phyloP scores from a whole-genome alignment of 2,797 vertebrate species.

The Gobio occitaniae region DNA sequence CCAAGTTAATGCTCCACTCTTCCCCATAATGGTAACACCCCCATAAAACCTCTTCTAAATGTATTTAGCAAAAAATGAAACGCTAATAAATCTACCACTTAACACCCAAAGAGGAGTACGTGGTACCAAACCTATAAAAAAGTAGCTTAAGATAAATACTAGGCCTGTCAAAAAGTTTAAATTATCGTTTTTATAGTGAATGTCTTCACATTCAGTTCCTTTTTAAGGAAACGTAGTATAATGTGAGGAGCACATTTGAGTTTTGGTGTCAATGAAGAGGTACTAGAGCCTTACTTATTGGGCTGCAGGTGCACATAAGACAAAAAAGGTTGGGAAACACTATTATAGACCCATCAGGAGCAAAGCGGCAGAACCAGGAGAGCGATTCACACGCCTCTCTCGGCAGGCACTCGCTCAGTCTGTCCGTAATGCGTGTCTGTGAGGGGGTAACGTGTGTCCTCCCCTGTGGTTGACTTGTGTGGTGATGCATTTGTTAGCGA shows the following conservation, averaged over 20 bases:
- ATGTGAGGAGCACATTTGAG: neutral
- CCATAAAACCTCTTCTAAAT: no score
- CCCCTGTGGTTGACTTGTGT: slow-evolving; percentile 50
- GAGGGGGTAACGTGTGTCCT: slow-evolving; percentile 45
- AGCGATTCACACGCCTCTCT: slow-evolving; percentile 17
- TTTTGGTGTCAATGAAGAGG: neutral
- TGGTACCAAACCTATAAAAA: neutral
- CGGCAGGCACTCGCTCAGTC: neutral
- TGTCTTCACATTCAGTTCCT: neutral
- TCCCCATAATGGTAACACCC: no score
- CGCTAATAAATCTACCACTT: no score
- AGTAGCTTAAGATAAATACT: neutral
- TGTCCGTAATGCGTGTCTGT: slow-evolving; percentile 33
- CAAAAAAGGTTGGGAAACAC: slow-evolving; percentile 6
- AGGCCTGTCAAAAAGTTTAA: neutral
- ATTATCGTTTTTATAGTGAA: neutral
- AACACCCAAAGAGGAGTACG: no score
- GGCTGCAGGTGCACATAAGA: slow-evolving; percentile 9
- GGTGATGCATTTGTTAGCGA: slow-evolving; percentile 53
- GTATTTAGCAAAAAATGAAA: no score
- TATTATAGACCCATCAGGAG: slow-evolving; percentile 18
- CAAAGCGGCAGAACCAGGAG: neutral
- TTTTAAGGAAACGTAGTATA: neutral
- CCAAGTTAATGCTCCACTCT: no score
- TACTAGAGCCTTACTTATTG: neutral